Conservation (phyloP, 2,113 vertebrate genomes). For the Syngnathus scovelli region DNA sequence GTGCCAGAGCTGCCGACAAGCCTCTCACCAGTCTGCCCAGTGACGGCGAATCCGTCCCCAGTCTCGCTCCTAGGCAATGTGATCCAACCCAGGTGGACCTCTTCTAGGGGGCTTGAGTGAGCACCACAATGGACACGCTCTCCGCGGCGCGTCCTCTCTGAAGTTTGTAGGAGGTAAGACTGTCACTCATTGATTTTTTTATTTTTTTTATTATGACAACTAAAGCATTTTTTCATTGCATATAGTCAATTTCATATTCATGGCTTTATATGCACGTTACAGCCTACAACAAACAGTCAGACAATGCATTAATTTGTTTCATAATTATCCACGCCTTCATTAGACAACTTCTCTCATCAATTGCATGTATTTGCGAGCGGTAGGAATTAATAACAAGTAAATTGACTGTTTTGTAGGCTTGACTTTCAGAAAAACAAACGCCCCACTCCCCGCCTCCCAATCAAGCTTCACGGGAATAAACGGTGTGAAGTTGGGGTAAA, state of each 20-base stretch:
- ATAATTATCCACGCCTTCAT: constrained; percentile 13
- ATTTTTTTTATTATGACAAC: not conserved
- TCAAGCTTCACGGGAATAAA: not conserved
- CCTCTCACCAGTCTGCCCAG: constrained; percentile 36
- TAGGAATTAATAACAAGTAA: constrained; percentile 15
- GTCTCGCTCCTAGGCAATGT: not conserved
- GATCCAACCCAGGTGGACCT: not conserved
- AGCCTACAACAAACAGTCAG: not conserved
- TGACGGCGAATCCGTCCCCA: constrained; percentile 23
- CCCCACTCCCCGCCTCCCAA: not conserved
- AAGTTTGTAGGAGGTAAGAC: constrained; percentile 49
- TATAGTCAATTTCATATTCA: constrained; percentile 8
- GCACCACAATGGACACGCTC: not conserved
- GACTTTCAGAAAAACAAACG: constrained; percentile 10
- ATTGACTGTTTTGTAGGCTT: constrained; percentile 11
- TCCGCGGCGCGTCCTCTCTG: constrained; percentile 4
- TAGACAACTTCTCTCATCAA: constrained; percentile 14
- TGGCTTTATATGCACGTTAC: not conserved
- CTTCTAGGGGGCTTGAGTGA: constrained; percentile 3
- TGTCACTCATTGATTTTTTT: not conserved
- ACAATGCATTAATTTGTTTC: not conserved
- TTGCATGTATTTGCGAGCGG: constrained; percentile 12
- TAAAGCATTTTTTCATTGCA: constrained; percentile 7
- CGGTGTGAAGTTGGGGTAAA: too few species aligned
- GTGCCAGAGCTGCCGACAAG: constrained; percentile 17